These are phyloP conservation scores for Panthera tigris DNA, from an alignment of 2,113 vertebrate genomes.

Conservation along the genomic window DNA sequence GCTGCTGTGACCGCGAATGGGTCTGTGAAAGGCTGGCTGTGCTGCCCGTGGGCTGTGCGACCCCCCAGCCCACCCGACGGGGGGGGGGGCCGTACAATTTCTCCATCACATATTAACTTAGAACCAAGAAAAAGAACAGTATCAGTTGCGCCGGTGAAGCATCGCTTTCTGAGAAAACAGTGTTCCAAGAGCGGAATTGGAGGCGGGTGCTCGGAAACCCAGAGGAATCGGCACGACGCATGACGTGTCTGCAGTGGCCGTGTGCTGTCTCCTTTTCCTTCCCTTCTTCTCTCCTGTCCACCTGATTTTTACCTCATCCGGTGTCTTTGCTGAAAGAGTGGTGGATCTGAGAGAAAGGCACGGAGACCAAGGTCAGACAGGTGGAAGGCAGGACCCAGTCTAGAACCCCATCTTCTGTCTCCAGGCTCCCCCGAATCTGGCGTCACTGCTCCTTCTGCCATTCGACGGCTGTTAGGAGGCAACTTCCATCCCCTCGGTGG, in stretches of 20 bases:
- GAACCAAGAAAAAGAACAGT: neutral
- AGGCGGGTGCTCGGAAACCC: neutral
- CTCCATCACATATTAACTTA: neutral
- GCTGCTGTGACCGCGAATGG: neutral
- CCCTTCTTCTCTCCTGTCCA: neutral
- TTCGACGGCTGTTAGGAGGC: neutral
- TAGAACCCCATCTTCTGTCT: neutral
- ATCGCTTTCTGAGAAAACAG: neutral
- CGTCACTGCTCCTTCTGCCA: neutral
- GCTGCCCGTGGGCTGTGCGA: neutral
- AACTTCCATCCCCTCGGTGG: neutral
- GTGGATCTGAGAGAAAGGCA: neutral
- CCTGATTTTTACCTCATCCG: neutral
- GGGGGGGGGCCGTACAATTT: fast-evolving
- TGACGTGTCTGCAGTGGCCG: neutral
- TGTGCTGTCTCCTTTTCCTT: neutral
- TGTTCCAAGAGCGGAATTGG: neutral
- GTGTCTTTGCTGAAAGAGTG: neutral
- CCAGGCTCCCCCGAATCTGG: neutral
- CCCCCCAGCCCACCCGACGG: neutral
- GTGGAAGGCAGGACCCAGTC: neutral
- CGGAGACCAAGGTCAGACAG: neutral
- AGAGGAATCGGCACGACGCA: neutral
- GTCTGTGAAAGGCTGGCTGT: neutral
- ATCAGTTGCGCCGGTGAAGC: neutral